Conservation (phyloP, 1,140 invertebrate genomes). For the Drosophila asahinai region DNA sequence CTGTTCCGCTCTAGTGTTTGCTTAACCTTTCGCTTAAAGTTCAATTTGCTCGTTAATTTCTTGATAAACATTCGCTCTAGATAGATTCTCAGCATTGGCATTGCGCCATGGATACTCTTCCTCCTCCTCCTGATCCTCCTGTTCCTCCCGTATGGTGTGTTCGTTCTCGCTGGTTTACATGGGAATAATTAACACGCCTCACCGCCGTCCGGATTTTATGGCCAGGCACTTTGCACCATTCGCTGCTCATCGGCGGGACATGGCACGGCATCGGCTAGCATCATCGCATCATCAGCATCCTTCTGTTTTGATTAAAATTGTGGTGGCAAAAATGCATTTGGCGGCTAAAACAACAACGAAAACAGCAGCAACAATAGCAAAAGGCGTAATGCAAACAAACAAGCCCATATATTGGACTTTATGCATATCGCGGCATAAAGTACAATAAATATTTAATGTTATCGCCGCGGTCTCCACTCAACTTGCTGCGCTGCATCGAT, state of each 20-base stretch:
- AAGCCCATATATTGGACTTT: conserved; percentile 52
- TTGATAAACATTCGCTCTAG: conserved; percentile 58
- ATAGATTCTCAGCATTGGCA: conserved; percentile 42
- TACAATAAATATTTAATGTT: conserved; percentile 59
- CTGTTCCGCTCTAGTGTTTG: conserved; percentile 48
- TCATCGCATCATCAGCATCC: conserved; percentile 23
- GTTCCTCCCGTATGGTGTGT: not conserved
- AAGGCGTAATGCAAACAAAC: conserved; percentile 52
- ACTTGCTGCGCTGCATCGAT: conserved; percentile 26
- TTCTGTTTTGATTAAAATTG: conserved; percentile 53
- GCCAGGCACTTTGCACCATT: conserved; percentile 53
- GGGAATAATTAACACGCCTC: conserved; percentile 60
- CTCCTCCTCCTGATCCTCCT: not conserved
- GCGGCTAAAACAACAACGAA: conserved; percentile 6
- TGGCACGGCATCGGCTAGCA: conserved; percentile 32
- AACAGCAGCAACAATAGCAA: no score
- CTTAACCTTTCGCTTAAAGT: conserved; percentile 72
- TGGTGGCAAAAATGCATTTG: conserved; percentile 53
- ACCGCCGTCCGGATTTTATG: conserved; percentile 49
- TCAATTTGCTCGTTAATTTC: conserved; percentile 71
- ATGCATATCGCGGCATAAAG: conserved; percentile 42
- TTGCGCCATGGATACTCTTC: conserved; percentile 31
- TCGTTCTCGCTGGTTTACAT: conserved; percentile 54
- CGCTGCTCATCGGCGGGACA: conserved; percentile 21
- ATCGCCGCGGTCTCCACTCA: conserved; percentile 8